phyloP scores from a whole-genome alignment of 1,140 invertebrate genomes.

The Saccostrea echinata region DNA sequence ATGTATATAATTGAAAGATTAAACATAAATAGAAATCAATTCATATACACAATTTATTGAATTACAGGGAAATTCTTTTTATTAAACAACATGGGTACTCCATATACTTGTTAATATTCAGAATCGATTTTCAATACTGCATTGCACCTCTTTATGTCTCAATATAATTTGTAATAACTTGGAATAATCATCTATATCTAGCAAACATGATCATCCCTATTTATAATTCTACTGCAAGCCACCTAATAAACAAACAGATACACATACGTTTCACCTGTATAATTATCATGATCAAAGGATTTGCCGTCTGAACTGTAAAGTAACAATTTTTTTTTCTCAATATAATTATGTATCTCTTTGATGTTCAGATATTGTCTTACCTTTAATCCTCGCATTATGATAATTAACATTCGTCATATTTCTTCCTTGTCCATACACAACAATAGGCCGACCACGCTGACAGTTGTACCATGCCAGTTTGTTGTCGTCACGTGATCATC shows the following conservation, averaged over 20 bases:
- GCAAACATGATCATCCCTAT: neutral
- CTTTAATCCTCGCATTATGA: constrained; percentile 8
- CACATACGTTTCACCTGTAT: constrained; percentile 1
- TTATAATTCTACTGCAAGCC: neutral
- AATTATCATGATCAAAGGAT: too few relatives aligned
- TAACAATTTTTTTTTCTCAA: too few relatives aligned
- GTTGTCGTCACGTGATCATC: constrained; percentile 37
- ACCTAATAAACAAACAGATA: neutral
- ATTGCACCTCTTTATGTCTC: neutral
- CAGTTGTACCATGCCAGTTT: constrained; percentile 28
- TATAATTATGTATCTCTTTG: neutral
- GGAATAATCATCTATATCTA: neutral
- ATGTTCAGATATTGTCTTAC: neutral
- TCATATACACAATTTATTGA: neutral
- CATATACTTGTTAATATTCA: neutral
- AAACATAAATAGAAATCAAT: neutral
- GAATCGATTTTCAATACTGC: neutral
- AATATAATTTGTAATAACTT: neutral
- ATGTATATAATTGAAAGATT: neutral
- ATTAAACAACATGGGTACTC: neutral
- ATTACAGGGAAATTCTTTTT: neutral
- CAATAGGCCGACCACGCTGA: neutral
- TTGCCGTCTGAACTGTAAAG: too few relatives aligned
- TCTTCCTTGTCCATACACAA: neutral
- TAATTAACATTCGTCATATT: neutral